Percentiles rank a stretch among this genome's conserved stretches.
Evolutionary conservation across 2,797 vertebrate species (phyloP).

Genomic region (Acipenser ruthenus): DNA sequence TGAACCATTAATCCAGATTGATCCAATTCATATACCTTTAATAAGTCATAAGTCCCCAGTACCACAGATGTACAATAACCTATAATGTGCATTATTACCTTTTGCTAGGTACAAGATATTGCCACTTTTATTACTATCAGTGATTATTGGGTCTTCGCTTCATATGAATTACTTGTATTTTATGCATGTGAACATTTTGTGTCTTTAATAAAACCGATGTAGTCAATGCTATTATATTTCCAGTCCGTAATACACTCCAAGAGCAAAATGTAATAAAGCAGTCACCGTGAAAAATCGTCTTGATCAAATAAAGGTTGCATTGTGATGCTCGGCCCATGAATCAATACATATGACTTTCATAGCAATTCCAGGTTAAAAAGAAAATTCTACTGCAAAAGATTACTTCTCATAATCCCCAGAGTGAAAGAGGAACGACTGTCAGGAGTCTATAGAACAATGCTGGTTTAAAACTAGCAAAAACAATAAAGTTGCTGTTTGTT

Average conservation of each 20-base stretch:
- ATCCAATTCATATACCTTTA: too few species aligned
- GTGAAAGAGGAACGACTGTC: too few species aligned
- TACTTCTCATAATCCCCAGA: not conserved
- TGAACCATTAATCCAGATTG: too few species aligned
- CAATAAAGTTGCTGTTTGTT: too few species aligned
- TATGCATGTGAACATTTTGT: not conserved
- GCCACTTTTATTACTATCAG: too few species aligned
- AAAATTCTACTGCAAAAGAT: not conserved
- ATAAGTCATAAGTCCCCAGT: too few species aligned
- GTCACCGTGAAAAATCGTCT: not conserved
- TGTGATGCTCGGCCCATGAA: not conserved
- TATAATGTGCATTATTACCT: too few species aligned
- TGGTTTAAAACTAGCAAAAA: too few species aligned
- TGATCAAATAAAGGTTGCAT: not conserved
- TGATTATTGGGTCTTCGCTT: too few species aligned
- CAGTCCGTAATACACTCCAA: not conserved
- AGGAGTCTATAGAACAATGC: too few species aligned
- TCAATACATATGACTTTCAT: not conserved
- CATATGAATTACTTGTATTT: not conserved
- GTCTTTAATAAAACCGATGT: not conserved
- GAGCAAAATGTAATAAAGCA: constrained; percentile 1
- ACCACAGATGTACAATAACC: too few species aligned
- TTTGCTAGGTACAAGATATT: too few species aligned
- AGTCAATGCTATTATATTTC: not conserved
- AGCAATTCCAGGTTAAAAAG: not conserved